Evolutionary conservation across 1,140 invertebrate species (phyloP), one percentile per base, ranked within the genome.

Genomic region (Pomacea maculata): DNA sequence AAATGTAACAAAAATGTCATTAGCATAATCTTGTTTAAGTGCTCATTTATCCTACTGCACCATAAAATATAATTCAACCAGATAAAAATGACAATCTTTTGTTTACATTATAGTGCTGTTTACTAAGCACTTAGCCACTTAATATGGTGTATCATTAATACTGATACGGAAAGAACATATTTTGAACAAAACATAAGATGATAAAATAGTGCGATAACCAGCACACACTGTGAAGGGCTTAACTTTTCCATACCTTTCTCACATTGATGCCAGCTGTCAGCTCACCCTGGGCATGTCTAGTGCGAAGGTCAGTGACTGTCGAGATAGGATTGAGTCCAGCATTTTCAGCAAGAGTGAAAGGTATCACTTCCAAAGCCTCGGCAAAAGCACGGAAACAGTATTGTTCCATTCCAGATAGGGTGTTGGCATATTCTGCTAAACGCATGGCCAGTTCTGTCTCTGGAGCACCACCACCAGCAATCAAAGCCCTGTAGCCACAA

Each of bases 331-430:
- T 99, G 5, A 99, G 93, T n/a, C 99, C 98, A 52, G 98, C 98
- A 92, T 99, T 99, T 92, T 99, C 99, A n/a, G 99, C 97, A 77
- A 99, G 92, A 7, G 99, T 99, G 75, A 95, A 98, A 6, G 99
- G 99, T 89, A 99, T 96, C 8, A 99, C 95, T 93, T 99, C 98
- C 45, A 99, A 92, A 2, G 98, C 97, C 90, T 99, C 96, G 14
- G 98, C 97, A 93, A 97, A 99, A 3, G 97, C 97, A 83, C 95
- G 94, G 84, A 92, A 95, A 89, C 98, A 99, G 90, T 99, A 99
- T 74, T 98, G 96, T 90, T 99, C 96, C 70, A 98, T 95, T 74
- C 98, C 98, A 65, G 95, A 94, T 6, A 98, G 93, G 0, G 95
- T 95, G 85, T 97, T 94, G 0, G 97, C 95, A 82, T 95, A 93